These are phyloP conservation scores for Balaenoptera acutorostrata DNA, from an alignment of 2,113 vertebrate genomes.

Conservation along the genomic window DNA sequence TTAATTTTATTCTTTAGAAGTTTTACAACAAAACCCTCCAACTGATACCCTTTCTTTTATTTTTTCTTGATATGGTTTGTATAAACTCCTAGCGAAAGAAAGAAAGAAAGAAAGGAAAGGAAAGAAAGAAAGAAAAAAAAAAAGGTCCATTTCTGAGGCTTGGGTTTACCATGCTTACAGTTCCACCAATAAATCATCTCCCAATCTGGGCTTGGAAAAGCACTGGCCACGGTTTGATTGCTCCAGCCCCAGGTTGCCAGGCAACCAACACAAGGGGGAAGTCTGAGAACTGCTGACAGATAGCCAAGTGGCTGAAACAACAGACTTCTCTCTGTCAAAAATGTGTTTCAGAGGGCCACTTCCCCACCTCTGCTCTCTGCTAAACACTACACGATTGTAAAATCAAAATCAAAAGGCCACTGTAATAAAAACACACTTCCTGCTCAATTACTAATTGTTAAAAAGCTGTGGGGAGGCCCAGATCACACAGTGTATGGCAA, in stretches of 20 bases:
- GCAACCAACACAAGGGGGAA: conserved; percentile 86
- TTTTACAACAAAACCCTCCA: conserved; percentile 67
- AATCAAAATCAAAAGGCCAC: conserved; percentile 82
- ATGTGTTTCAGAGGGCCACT: conserved; percentile 85
- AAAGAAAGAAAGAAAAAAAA: neutral
- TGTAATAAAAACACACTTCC: conserved; percentile 83
- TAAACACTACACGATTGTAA: conserved; percentile 83
- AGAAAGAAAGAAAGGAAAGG: too few species aligned
- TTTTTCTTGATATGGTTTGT: conserved; percentile 15
- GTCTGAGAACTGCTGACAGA: conserved; percentile 85
- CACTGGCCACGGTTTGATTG: conserved; percentile 86
- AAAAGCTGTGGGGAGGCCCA: conserved; percentile 83
- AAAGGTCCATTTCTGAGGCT: conserved; percentile 87
- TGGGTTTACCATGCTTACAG: conserved; percentile 83
- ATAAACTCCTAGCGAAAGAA: conserved; percentile 71
- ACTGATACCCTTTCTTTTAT: neutral
- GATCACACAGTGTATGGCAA: conserved; percentile 77
- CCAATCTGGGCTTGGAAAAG: conserved; percentile 89
- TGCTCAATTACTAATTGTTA: conserved; percentile 83
- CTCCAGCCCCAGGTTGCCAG: conserved; percentile 91
- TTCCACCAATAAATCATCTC: conserved; percentile 93
- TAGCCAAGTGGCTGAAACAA: conserved; percentile 89
- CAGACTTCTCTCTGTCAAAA: conserved; percentile 86
- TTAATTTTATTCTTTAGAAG: conserved; percentile 81
- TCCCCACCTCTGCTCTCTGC: conserved; percentile 74